A percentile compares a stretch with the other conserved stretches of the same genome.
phyloP scores from a whole-genome alignment of 1,140 invertebrate genomes.

The Camponotus pennsylvanicus region DNA sequence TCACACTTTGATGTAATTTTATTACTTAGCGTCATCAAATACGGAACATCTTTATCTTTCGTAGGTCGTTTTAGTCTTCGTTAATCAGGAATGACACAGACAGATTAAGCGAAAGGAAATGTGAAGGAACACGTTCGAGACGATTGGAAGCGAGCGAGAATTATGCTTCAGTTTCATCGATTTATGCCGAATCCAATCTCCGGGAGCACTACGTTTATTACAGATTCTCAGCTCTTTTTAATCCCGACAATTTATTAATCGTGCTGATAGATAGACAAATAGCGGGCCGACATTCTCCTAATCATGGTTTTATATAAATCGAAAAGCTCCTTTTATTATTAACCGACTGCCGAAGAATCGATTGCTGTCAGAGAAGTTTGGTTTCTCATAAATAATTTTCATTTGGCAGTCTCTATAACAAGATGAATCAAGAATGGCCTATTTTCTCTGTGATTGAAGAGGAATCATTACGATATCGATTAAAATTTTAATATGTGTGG shows the following conservation, averaged over 20 bases:
- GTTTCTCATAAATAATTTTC: not conserved
- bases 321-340: not conserved
- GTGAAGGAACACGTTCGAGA: slow-evolving; percentile 24
- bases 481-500: slow-evolving; percentile 7
- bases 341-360: not conserved
- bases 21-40: slow-evolving; percentile 14
- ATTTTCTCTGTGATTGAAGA: not conserved
- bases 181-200: slow-evolving; percentile 43
- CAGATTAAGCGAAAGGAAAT: slow-evolving; percentile 15
- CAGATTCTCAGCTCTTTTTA: slow-evolving; percentile 26
- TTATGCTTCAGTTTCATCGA: slow-evolving; percentile 33
- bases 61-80: slow-evolving; percentile 7
- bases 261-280: slow-evolving; percentile 20
- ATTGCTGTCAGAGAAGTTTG: not conserved
- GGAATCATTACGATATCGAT: not conserved
- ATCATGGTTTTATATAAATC: slow-evolving; percentile 29
- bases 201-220: slow-evolving; percentile 23
- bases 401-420: not conserved
- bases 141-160: not conserved
- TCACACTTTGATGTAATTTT: slow-evolving; percentile 16
- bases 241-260: slow-evolving; percentile 58
- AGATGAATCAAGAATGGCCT: not conserved
- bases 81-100: slow-evolving; percentile 26
- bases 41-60: slow-evolving; percentile 18
- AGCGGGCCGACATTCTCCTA: slow-evolving; percentile 1